Percentiles rank a stretch among this genome's conserved stretches.
Evolutionary conservation across 2,113 vertebrate genomes (phyloP).

Genomic region (Cervus canadensis): DNA sequence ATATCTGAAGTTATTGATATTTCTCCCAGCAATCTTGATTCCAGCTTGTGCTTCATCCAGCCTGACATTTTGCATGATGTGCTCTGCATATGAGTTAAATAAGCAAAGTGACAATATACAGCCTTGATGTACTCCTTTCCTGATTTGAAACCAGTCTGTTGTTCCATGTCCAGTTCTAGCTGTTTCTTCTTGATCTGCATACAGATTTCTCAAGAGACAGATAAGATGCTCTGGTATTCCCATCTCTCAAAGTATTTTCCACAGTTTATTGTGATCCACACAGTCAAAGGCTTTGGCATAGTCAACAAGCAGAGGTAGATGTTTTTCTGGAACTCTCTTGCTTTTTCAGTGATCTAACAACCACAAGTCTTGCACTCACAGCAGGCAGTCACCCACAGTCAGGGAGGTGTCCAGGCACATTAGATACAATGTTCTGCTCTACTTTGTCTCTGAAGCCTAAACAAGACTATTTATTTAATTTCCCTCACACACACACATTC

Average conservation of each 20-base stretch:
- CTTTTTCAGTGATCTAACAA: accelerated
- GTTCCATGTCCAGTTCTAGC: neutral
- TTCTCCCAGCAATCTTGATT: neutral
- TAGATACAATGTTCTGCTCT: neutral
- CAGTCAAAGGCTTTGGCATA: neutral
- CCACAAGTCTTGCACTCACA: neutral
- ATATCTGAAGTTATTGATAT: neutral
- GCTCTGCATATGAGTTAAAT: neutral
- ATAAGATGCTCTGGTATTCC: neutral
- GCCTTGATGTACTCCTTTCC: neutral
- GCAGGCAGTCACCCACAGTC: neutral
- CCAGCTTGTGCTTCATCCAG: neutral
- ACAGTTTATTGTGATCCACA: neutral
- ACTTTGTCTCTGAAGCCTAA: neutral
- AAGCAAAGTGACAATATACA: neutral
- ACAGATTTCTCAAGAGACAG: neutral
- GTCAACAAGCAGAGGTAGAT: neutral
- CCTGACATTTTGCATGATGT: neutral
- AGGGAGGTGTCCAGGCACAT: neutral
- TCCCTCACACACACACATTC: neutral
- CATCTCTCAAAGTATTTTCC: neutral
- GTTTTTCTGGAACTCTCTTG: neutral
- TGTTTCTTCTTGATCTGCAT: neutral
- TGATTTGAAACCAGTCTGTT: neutral
- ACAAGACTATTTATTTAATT: neutral